Evolutionary conservation across 2,888 invertebrate genomes (phyloP).

Genomic region (Ligdia adustata): DNA sequence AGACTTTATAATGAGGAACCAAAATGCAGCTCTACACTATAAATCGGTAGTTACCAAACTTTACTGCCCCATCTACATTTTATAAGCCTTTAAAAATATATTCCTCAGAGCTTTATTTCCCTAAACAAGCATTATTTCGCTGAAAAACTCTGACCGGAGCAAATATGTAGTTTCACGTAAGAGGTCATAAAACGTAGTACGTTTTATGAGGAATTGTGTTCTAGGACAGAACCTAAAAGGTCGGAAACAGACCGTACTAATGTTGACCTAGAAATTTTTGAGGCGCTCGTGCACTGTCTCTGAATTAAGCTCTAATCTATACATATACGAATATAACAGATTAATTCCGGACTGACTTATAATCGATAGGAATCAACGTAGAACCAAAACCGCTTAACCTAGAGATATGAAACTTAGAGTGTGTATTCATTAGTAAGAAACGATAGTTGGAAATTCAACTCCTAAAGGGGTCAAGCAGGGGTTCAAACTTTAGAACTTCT

Average conservation of each 20-base stretch:
- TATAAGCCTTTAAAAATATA: slow-evolving; percentile 10
- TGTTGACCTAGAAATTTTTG: slow-evolving; percentile 30
- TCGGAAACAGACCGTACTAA: slow-evolving; percentile 8
- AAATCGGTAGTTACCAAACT: slow-evolving; percentile 14
- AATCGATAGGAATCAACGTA: too few species aligned
- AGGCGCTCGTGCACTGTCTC: background rate
- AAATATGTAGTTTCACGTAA: slow-evolving; percentile 1
- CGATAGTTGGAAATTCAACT: too few species aligned
- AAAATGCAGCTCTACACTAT: slow-evolving; percentile 1
- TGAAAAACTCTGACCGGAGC: background rate
- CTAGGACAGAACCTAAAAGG: slow-evolving; percentile 3
- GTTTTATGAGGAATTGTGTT: slow-evolving; percentile 12
- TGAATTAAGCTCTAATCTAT: background rate
- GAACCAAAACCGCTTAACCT: too few species aligned
- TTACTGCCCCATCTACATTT: slow-evolving; percentile 21
- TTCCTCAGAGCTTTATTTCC: slow-evolving; percentile 7
- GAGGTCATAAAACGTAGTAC: slow-evolving; percentile 6
- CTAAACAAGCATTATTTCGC: slow-evolving; percentile 12
- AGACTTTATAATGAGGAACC: background rate
- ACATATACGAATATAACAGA: too few species aligned
- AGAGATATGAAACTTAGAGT: too few species aligned
- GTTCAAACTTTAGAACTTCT: too few species aligned
- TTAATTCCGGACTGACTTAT: too few species aligned
- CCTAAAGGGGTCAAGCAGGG: too few species aligned
- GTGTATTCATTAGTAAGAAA: too few species aligned